These are phyloP conservation scores for Pseudomugil tenellus DNA, from an alignment of 2,797 vertebrate genomes.

Conservation along the genomic window DNA sequence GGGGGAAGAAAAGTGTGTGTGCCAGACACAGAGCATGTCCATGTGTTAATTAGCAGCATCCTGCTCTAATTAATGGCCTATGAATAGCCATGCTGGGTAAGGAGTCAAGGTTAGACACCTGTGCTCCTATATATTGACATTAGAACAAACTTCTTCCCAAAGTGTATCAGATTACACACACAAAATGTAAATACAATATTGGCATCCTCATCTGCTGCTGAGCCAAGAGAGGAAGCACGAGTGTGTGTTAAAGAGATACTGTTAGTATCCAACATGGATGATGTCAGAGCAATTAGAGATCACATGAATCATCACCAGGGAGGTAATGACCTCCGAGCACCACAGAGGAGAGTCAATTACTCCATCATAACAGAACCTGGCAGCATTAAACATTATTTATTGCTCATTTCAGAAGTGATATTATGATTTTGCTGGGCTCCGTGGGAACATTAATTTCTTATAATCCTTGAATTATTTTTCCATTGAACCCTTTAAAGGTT, in stretches of 20 bases:
- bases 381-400: conserved; percentile 57
- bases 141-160: conserved; percentile 40
- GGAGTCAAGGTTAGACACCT: conserved; percentile 75
- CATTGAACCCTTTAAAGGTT: conserved; percentile 28
- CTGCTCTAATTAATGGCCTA: conserved; percentile 78
- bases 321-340: conserved; percentile 68
- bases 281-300: conserved; percentile 77
- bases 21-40: conserved; percentile 31
- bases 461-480: conserved; percentile 55
- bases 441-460: conserved; percentile 38
- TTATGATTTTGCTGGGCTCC: conserved; percentile 40
- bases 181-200: conserved; percentile 70
- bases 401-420: conserved; percentile 46
- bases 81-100: conserved; percentile 69
- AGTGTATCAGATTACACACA: conserved; percentile 62
- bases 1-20: conserved; percentile 33
- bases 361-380: conserved; percentile 59
- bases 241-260: conserved; percentile 42
- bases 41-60: conserved; percentile 72
- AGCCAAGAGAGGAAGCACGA: conserved; percentile 33
- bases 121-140: conserved; percentile 45
- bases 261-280: conserved; percentile 62
- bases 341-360: conserved; percentile 68
- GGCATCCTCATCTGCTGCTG: conserved; percentile 51
- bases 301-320: conserved; percentile 67